phyloP scores from a whole-genome alignment of 2,888 invertebrate species.

The Lepidonotus clava region DNA sequence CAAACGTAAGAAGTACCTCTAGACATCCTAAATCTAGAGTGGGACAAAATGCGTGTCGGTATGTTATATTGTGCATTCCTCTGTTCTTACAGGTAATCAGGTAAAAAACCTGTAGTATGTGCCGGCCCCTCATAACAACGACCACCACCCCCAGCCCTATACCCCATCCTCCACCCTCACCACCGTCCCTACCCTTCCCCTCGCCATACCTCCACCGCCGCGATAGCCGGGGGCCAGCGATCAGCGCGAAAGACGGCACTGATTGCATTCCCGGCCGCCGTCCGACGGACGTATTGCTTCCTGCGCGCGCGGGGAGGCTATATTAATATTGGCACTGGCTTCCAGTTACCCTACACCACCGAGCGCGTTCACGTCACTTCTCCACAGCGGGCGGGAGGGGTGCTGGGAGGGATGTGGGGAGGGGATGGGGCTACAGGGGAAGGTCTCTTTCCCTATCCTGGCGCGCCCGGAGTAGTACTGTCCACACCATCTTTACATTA shows the following conservation, averaged over 20 bases:
- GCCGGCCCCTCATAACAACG: neutral
- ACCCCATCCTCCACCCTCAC: neutral
- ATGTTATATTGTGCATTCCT: too few species aligned
- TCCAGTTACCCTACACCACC: conserved; percentile 39
- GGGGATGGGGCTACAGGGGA: neutral
- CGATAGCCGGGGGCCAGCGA: conserved; percentile 40
- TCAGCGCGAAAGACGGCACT: conserved; percentile 9
- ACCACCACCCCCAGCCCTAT: neutral
- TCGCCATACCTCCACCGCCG: neutral
- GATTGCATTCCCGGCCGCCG: conserved; percentile 6
- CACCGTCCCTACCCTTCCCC: neutral
- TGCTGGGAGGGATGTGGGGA: neutral
- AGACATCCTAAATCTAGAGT: too few species aligned
- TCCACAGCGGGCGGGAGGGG: neutral
- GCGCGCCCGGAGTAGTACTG: neutral
- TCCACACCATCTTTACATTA: conserved; percentile 23
- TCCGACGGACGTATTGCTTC: conserved; percentile 21
- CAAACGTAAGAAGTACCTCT: too few species aligned
- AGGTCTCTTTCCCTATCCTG: neutral
- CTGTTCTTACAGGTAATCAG: too few species aligned
- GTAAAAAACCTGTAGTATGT: too few species aligned
- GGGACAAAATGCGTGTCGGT: too few species aligned
- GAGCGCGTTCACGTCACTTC: neutral
- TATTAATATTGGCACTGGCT: conserved; percentile 42
- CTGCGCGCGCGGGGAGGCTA: conserved; percentile 10